Percentiles rank a stretch among this genome's conserved stretches.
Conservation (phyloP, 2,888 invertebrate genomes). For the Agonopterix subpropinquella region DNA sequence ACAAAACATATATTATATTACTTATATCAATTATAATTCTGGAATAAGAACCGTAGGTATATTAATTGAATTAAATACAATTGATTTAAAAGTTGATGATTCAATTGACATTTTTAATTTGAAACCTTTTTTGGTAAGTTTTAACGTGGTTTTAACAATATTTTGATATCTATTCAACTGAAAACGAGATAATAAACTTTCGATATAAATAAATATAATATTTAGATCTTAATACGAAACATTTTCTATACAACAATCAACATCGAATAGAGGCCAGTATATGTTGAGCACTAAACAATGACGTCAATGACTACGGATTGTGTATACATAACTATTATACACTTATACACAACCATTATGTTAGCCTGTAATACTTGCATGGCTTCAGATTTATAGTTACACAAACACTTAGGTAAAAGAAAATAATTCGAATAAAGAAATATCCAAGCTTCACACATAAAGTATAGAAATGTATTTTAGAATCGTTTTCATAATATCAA, state of each 20-base stretch:
- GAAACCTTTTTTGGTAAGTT: not conserved
- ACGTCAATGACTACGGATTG: not conserved
- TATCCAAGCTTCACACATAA: not conserved
- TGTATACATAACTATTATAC: conserved; percentile 29
- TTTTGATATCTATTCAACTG: too few species aligned
- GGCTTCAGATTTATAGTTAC: conserved; percentile 4
- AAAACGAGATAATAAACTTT: too few species aligned
- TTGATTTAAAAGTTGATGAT: conserved; percentile 2
- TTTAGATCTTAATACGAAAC: conserved; percentile 9
- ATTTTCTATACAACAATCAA: conserved; percentile 32
- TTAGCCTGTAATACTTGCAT: conserved; percentile 27
- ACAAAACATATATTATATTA: not conserved
- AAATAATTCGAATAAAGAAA: not conserved
- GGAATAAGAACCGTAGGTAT: not conserved
- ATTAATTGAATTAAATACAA: conserved; percentile 5
- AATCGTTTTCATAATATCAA: conserved; percentile 34
- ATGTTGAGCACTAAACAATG: conserved; percentile 13
- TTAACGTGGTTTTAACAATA: too few species aligned
- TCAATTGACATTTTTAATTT: conserved; percentile 5
- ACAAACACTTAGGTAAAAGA: not conserved
- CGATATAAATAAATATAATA: conserved; percentile 17
- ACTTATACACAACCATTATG: conserved; percentile 55
- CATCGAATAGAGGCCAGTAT: conserved; percentile 31
- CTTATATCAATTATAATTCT: too few species aligned
- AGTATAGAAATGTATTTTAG: conserved; percentile 7